Base-by-base conservation (phyloP, 2,888 invertebrate species). In the Tuberolachnus salignus region DNA sequence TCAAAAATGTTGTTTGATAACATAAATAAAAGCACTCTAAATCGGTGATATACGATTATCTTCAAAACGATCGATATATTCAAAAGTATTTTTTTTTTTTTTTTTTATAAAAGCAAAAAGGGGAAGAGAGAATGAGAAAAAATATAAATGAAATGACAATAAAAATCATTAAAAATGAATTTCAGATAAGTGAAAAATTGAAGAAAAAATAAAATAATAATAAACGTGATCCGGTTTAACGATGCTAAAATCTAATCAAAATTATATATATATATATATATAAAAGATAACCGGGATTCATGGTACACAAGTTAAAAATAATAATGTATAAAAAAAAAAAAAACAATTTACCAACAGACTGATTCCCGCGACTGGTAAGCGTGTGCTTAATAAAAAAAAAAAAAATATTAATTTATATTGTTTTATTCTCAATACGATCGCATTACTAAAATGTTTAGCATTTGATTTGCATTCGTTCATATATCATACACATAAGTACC, bases 131-230 rank as follows among this genome's bases (percentile, higher is more conserved):
- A 14, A 19, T 42, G 10, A 63, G 34, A 34, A 34, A 34, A 6
- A 34, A 34, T 34, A 34, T 34, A 34, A 63, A 44, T 19, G 63
- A 6, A 34, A 21, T n/a, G 3, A 13, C 21, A 10, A 63, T 44
- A 13, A 42, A 63, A 63, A 63, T 44, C 63, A 42, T 63, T 63
- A 26, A 44, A 63, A 63, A 44, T 44, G n/a, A 11, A 46, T 46
- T 46, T 64, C 14, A 46, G 21, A 64, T 46, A 10, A 14, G 10
- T 64, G 14, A 61, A 61, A n/a, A 61, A 46, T 10, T 64, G 64
- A 64, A 64, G 46, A 64, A 21, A 21, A 14, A 21, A 34, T 4
- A 34, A n/a, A n/a, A n/a, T n/a, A n/a, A n/a, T n/a, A n/a, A n/a
- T n/a, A n/a, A n/a, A n/a, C n/a, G n/a, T 34, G 34, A 34, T 34